Conservation (phyloP, 2,888 invertebrate genomes). For the Listrodromus nycthemerus region DNA sequence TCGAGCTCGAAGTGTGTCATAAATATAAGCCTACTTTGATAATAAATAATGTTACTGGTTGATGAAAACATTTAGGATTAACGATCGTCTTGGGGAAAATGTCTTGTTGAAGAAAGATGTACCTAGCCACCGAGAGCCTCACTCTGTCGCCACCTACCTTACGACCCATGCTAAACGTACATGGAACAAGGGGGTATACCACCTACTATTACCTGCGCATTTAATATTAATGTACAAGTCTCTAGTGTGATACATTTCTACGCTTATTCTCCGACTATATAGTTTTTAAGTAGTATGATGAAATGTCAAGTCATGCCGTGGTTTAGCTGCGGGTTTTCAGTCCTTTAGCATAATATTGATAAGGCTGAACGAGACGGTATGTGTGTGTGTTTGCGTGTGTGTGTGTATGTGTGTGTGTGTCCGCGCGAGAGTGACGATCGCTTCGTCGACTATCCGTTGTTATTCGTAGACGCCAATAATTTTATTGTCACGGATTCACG, state of each 20-base stretch:
- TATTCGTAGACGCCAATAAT: slow-evolving; percentile 48
- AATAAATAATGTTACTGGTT: slow-evolving; percentile 63
- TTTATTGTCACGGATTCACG: slow-evolving; percentile 55
- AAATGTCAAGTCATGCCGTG: slow-evolving; percentile 63
- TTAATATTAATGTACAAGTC: slow-evolving; percentile 81
- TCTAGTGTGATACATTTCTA: slow-evolving; percentile 83
- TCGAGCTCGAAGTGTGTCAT: slow-evolving; percentile 57
- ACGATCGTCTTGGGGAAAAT: slow-evolving; percentile 40
- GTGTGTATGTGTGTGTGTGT: background rate
- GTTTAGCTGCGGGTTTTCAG: slow-evolving; percentile 62
- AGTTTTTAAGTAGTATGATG: slow-evolving; percentile 67
- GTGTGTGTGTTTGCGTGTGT: background rate
- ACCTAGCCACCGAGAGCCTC: slow-evolving; percentile 32
- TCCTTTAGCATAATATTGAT: slow-evolving; percentile 65
- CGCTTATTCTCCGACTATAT: slow-evolving; percentile 82
- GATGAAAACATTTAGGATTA: slow-evolving; percentile 56
- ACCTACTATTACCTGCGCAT: slow-evolving; percentile 76
- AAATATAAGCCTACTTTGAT: slow-evolving; percentile 59
- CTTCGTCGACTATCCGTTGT: slow-evolving; percentile 58
- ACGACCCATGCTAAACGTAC: slow-evolving; percentile 38
- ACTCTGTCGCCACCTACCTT: slow-evolving; percentile 44
- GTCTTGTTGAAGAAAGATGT: slow-evolving; percentile 5
- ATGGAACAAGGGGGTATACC: slow-evolving; percentile 25
- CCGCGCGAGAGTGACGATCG: slow-evolving; percentile 39
- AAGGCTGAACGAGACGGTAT: slow-evolving; percentile 47